Conservation (phyloP, 2,888 invertebrate genomes). For the Panopea generosa region DNA sequence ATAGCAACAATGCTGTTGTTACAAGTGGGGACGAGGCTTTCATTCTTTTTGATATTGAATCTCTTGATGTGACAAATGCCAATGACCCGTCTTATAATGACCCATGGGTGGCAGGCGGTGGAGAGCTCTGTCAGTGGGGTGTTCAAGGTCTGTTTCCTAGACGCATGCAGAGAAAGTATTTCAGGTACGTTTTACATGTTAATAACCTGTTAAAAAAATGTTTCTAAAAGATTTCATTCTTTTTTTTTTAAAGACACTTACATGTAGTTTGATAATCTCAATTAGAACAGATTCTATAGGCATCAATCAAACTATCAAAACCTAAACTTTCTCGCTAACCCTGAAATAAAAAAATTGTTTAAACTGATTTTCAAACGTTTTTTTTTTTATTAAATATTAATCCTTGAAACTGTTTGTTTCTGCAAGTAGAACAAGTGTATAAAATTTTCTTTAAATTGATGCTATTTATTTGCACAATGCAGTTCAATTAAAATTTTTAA, state of each 20-base stretch:
- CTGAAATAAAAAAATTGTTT: too few species aligned
- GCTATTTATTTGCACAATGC: too few species aligned
- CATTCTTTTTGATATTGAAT: slow-evolving; percentile 28
- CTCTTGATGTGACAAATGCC: slow-evolving; percentile 20
- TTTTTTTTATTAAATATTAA: too few species aligned
- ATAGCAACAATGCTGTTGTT: slow-evolving; percentile 1
- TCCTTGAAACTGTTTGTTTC: too few species aligned
- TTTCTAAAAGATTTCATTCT: neutral
- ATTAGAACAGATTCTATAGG: neutral
- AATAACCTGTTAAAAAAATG: too few species aligned
- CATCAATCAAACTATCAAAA: neutral
- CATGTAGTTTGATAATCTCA: neutral
- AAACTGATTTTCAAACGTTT: too few species aligned
- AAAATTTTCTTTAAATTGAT: too few species aligned
- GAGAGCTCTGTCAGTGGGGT: slow-evolving; percentile 41
- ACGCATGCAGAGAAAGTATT: slow-evolving; percentile 37
- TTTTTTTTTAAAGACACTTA: neutral
- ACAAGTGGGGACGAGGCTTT: slow-evolving; percentile 12
- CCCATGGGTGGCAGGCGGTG: slow-evolving; percentile 29
- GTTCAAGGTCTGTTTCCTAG: slow-evolving; percentile 21
- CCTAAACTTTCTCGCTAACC: too few species aligned
- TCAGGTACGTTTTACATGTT: slow-evolving; percentile 30
- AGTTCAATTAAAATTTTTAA: too few species aligned
- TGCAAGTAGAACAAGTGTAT: too few species aligned
- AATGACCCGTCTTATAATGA: slow-evolving; percentile 16